Conservation (phyloP, 2,113 vertebrate genomes). For the Romanogobio albipinnatus region DNA sequence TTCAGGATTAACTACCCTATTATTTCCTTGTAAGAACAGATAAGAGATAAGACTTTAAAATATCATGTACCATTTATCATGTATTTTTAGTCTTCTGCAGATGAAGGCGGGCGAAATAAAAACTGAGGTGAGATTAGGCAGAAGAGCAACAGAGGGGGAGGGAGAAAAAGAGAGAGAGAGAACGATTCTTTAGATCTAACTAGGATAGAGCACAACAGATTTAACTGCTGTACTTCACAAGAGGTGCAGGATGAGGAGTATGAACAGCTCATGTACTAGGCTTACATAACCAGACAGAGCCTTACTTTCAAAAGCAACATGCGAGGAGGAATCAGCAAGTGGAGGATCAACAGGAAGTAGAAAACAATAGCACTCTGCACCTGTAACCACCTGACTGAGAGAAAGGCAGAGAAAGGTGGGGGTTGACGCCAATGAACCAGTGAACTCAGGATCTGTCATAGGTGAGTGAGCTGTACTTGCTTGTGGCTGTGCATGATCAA, state of each 20-base stretch:
- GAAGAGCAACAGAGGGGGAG: slow-evolving; percentile 68
- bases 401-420: slow-evolving; percentile 62
- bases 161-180: slow-evolving; percentile 45
- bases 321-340: slow-evolving; percentile 60
- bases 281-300: slow-evolving; percentile 65
- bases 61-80: slow-evolving; percentile 85
- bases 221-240: slow-evolving; percentile 57
- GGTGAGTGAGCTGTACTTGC: slow-evolving; percentile 71
- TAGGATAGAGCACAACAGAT: slow-evolving; percentile 56
- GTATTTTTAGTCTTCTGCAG: slow-evolving; percentile 84
- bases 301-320: slow-evolving; percentile 53
- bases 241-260: slow-evolving; percentile 60
- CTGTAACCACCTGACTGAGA: slow-evolving; percentile 66
- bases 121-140: slow-evolving; percentile 78
- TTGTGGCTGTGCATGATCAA: slow-evolving; percentile 57
- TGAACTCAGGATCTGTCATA: slow-evolving; percentile 59
- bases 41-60: slow-evolving; percentile 84
- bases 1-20: slow-evolving; percentile 84
- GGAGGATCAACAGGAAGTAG: slow-evolving; percentile 72
- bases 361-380: slow-evolving; percentile 75
- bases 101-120: slow-evolving; percentile 81
- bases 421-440: slow-evolving; percentile 66
- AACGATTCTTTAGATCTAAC: slow-evolving; percentile 50
- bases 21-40: slow-evolving; percentile 81
- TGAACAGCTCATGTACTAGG: slow-evolving; percentile 50